Evolutionary conservation across 2,113 vertebrate genomes (phyloP).

Genomic region (Zapornia atra): DNA sequence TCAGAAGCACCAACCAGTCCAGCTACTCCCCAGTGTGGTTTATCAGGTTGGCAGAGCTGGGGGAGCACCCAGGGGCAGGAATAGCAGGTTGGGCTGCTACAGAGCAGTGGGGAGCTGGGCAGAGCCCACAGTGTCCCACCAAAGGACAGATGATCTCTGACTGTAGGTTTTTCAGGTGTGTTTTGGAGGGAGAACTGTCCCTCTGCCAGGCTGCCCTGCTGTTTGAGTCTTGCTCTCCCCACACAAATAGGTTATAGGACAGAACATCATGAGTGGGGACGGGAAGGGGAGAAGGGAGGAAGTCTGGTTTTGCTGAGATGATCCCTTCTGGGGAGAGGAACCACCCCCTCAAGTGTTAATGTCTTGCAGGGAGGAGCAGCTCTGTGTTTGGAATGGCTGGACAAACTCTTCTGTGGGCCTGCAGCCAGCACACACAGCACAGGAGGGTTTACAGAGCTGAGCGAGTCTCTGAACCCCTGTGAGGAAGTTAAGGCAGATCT

Average conservation of each 20-base stretch:
- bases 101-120: background rate
- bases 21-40: background rate
- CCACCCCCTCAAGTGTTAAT: constrained; percentile 43
- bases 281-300: background rate
- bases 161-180: background rate
- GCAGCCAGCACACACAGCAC: background rate
- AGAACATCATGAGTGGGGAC: rapidly evolving
- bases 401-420: background rate
- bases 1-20: constrained; percentile 6
- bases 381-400: constrained; percentile 22
- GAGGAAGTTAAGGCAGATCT: background rate
- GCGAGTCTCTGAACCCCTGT: background rate
- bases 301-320: background rate
- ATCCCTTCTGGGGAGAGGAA: background rate
- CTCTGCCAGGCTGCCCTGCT: background rate
- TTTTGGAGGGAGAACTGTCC: rapidly evolving
- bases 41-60: background rate
- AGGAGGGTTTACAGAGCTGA: background rate
- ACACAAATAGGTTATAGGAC: too few species aligned
- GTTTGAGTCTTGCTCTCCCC: background rate
- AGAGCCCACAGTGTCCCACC: background rate
- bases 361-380: background rate
- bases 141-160: background rate
- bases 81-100: background rate
- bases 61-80: background rate